phyloP scores from a whole-genome alignment of 2,113 vertebrate genomes.

The Pelobates fuscus region DNA sequence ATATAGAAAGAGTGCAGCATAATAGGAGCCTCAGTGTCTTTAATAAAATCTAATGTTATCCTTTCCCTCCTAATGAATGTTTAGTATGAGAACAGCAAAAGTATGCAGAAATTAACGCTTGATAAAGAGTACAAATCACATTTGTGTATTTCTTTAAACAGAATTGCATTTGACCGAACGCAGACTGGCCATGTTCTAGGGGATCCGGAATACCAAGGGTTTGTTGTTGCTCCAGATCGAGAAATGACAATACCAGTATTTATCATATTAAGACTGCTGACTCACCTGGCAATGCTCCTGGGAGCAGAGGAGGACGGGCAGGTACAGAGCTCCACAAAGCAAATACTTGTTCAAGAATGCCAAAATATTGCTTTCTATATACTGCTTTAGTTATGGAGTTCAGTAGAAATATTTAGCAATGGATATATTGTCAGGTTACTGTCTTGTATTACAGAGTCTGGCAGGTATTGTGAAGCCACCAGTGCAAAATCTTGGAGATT shows the following conservation, averaged over 20 bases:
- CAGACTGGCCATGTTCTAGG: conserved; percentile 85
- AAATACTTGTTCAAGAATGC: no score
- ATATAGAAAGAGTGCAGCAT: no score
- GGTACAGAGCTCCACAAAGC: conserved; percentile 63
- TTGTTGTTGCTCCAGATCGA: conserved; percentile 72
- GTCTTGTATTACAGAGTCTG: conserved; percentile 60
- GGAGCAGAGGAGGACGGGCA: conserved; percentile 66
- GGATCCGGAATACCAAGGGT: conserved; percentile 53
- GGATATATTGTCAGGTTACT: no score
- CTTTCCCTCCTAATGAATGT: no score
- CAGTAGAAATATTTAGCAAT: no score
- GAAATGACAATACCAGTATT: conserved; percentile 70
- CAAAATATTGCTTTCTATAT: no score
- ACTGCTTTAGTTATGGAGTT: no score
- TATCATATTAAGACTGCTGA: conserved; percentile 76
- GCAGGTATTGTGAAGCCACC: conserved; percentile 74
- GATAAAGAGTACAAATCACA: no score
- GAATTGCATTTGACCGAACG: conserved; percentile 74
- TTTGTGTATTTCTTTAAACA: conserved; percentile 43
- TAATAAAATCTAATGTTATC: no score
- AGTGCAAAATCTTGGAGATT: conserved; percentile 59
- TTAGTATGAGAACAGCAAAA: no score
- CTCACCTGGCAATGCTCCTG: conserved; percentile 83
- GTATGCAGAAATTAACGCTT: no score
- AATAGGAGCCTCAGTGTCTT: no score